phyloP scores from a whole-genome alignment of 2,888 invertebrate species.

The Andrena trimmerana region DNA sequence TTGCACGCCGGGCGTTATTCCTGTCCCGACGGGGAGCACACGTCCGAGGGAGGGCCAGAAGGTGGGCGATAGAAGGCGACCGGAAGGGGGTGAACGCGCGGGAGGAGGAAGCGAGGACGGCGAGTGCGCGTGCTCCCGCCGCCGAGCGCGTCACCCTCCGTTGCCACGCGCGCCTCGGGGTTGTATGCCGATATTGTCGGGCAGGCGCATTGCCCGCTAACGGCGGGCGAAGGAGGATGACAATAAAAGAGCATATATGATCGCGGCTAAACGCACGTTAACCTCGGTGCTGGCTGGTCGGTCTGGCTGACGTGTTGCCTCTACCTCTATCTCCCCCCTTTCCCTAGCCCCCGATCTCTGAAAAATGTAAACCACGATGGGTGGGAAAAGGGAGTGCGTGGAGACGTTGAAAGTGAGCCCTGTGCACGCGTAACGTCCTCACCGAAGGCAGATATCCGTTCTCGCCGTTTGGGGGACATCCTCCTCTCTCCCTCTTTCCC shows the following conservation, averaged over 20 bases:
- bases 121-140: constrained; percentile 61
- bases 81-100: constrained; percentile 58
- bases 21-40: constrained; percentile 23
- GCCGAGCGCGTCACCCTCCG: constrained; percentile 46
- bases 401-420: background rate
- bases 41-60: constrained; percentile 5
- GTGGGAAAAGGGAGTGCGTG: constrained; percentile 16
- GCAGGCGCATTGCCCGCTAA: constrained; percentile 68
- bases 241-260: constrained; percentile 61
- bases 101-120: constrained; percentile 42
- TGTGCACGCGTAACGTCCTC: constrained; percentile 7
- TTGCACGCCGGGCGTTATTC: constrained; percentile 61
- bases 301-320: constrained; percentile 30
- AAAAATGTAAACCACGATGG: constrained; percentile 46
- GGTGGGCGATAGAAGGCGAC: constrained; percentile 26
- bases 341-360: background rate
- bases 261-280: constrained; percentile 66
- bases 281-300: constrained; percentile 53
- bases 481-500: constrained; percentile 1
- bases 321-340: constrained; percentile 12
- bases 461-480: background rate
- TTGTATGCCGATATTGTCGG: constrained; percentile 74
- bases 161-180: constrained; percentile 53
- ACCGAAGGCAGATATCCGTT: background rate
- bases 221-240: constrained; percentile 49